phyloP scores from a whole-genome alignment of 1,140 invertebrate genomes.

The Dendrolimus kikuchii region DNA sequence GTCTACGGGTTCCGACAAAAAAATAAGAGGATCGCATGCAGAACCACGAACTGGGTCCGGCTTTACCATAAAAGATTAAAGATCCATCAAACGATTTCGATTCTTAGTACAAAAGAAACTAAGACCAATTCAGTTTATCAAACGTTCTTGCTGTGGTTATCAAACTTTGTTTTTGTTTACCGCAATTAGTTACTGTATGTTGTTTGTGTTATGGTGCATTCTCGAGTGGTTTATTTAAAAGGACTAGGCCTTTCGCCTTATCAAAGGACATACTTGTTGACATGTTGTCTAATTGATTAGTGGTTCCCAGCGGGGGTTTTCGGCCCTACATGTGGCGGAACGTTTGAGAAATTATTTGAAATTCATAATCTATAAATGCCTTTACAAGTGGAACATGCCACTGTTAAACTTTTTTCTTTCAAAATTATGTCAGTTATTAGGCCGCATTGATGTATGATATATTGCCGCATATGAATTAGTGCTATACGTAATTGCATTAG shows the following conservation, averaged over 20 bases:
- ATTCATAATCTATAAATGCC: conserved; percentile 68
- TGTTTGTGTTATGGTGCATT: conserved; percentile 53
- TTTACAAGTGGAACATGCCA: conserved; percentile 64
- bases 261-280: conserved; percentile 69
- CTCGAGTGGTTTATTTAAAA: conserved; percentile 26
- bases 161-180: conserved; percentile 17
- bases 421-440: conserved; percentile 17
- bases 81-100: not conserved
- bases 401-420: conserved; percentile 48
- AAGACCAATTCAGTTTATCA: not conserved
- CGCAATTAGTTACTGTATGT: conserved; percentile 35
- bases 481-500: too few species aligned
- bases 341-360: conserved; percentile 67
- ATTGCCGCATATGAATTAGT: too few species aligned
- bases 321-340: conserved; percentile 51
- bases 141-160: not conserved
- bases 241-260: conserved; percentile 39
- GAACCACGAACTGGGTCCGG: conserved; percentile 26
- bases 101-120: not conserved
- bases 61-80: not conserved
- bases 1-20: conserved; percentile 59
- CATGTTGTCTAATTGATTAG: conserved; percentile 72
- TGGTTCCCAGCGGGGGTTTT: conserved; percentile 61
- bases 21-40: conserved; percentile 60
- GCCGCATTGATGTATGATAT: not conserved